phyloP scores from a whole-genome alignment of 2,113 vertebrate species.

The Protobothrops mucrosquamatus region DNA sequence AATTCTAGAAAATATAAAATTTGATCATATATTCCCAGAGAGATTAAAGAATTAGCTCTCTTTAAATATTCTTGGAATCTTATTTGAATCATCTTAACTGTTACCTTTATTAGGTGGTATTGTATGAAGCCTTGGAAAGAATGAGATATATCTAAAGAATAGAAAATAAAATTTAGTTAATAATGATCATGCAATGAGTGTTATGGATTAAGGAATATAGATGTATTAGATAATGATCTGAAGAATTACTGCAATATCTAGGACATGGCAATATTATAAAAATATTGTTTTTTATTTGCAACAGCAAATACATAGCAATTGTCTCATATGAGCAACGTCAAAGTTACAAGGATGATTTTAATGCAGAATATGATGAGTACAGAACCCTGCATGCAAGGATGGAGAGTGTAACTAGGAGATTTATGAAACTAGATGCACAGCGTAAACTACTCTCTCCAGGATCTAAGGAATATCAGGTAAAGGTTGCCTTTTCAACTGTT shows the following conservation, averaged over 20 bases:
- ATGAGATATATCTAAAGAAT: background rate
- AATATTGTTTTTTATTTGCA: conserved; percentile 4
- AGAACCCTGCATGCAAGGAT: conserved; percentile 77
- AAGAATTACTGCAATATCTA: background rate
- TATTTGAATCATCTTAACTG: background rate
- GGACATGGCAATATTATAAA: background rate
- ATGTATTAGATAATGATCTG: background rate
- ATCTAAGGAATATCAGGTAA: conserved; percentile 86
- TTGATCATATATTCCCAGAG: background rate
- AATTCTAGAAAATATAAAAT: background rate
- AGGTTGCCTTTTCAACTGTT: background rate
- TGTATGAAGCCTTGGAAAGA: background rate
- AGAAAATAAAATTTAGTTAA: background rate
- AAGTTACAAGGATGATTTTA: conserved; percentile 87
- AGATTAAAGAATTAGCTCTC: background rate
- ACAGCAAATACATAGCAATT: conserved; percentile 81
- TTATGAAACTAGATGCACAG: conserved; percentile 76
- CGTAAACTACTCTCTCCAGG: conserved; percentile 76
- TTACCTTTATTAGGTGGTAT: background rate
- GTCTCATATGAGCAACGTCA: conserved; percentile 82
- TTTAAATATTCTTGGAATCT: background rate
- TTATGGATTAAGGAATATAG: background rate
- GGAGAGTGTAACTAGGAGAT: conserved; percentile 77
- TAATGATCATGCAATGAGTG: background rate
- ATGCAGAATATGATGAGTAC: conserved; percentile 88